These are phyloP conservation scores for Chelonoidis abingdonii DNA, from an alignment of 2,113 vertebrate species.

Conservation along the genomic window DNA sequence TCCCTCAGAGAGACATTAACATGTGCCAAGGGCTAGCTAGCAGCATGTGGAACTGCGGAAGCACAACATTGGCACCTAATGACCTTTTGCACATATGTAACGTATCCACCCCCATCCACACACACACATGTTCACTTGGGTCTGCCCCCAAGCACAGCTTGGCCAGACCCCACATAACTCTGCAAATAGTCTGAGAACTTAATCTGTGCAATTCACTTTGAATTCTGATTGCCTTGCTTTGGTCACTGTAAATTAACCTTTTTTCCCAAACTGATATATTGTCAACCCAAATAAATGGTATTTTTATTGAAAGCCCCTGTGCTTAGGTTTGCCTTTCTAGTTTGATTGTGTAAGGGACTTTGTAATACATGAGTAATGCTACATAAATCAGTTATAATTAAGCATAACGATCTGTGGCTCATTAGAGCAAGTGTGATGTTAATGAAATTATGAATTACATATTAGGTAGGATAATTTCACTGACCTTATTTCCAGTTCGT, in stretches of 20 bases:
- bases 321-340: background rate
- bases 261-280: accelerated
- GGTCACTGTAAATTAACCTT: background rate
- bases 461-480: background rate
- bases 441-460: background rate
- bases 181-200: background rate
- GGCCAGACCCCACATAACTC: background rate
- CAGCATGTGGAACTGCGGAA: background rate
- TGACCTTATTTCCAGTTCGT: background rate
- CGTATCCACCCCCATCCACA: background rate
- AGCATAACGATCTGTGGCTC: background rate
- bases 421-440: background rate
- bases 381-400: background rate
- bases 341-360: accelerated
- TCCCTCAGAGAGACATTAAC: background rate
- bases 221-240: accelerated
- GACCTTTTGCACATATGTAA: background rate
- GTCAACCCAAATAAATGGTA: background rate
- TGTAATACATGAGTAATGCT: background rate
- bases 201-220: background rate
- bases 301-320: background rate
- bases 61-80: background rate
- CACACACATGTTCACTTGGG: background rate
- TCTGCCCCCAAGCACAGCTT: background rate
- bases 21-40: background rate